phyloP scores from a whole-genome alignment of 2,888 invertebrate genomes.

The Acronicta psi region DNA sequence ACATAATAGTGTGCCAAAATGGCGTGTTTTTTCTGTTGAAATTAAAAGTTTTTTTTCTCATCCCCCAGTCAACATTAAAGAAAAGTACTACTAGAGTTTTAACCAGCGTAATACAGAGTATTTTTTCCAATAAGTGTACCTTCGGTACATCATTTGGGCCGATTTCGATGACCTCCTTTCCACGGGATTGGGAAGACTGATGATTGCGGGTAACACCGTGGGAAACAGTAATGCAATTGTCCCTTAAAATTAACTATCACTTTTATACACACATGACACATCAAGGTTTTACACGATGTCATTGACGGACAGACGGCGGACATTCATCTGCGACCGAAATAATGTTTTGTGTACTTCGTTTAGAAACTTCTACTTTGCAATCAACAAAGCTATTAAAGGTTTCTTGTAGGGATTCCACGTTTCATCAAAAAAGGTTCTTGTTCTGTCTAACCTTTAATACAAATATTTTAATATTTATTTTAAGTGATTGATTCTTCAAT shows the following conservation, averaged over 20 bases:
- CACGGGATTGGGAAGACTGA: no score
- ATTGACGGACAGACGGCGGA: constrained; percentile 14
- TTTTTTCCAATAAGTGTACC: no score
- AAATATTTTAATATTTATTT: no score
- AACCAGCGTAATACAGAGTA: no score
- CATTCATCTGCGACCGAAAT: constrained; percentile 1
- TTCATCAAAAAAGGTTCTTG: background rate
- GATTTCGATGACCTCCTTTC: no score
- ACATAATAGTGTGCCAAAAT: no score
- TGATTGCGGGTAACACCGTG: no score
- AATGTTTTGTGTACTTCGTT: background rate
- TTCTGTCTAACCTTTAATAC: background rate
- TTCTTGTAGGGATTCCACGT: background rate
- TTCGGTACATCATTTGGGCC: no score
- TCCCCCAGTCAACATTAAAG: no score
- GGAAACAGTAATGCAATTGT: constrained; percentile 13
- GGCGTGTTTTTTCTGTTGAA: no score
- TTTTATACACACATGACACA: constrained; percentile 30
- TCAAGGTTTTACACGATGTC: constrained; percentile 43
- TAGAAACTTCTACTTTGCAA: background rate
- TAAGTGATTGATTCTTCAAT: background rate
- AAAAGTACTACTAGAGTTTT: no score
- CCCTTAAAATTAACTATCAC: constrained; percentile 28
- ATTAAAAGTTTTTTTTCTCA: no score
- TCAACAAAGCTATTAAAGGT: background rate